Base-by-base conservation (phyloP, 2,113 vertebrate species). In the Anser brachyrhynchus region DNA sequence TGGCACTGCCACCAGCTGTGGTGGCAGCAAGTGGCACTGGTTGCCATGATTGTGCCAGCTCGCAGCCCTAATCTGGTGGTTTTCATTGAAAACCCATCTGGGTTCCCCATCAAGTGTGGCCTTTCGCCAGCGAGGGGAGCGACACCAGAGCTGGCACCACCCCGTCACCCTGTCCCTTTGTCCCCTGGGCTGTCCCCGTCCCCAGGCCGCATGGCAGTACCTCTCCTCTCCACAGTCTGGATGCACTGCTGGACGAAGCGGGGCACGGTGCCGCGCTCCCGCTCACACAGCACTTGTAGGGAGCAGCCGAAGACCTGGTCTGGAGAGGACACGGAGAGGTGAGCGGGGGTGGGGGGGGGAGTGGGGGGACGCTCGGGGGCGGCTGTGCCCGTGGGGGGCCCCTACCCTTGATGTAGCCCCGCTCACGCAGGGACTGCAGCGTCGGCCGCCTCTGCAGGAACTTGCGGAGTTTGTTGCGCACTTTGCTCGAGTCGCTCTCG, bases 231-330 rank as follows among this genome's bases (percentile, higher is more conserved):
- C 55, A 99, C 98, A 0, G 98, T 97, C 54, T 88, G 96, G 95
- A 99, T 98, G 94, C 99, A 99, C 89, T 99, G 98, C 84, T 98
- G 98, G 81, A 99, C 98, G 28, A 99, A 99, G 82, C 91, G 96
- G 0, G 99, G 99, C 65, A 99, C 98, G 0, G 97, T 98, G 55
- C 95, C 97, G 70, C 73, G 98, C 95, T 99, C 99, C 26, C 98
- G 98, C 33, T 97, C 97, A 2, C 99, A 99, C 87, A 99, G 97
- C 1, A 59, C 96, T 33, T 96, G 97, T 91, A 99, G 97, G 6
- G 98, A 90, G 84, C 99, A 99, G 58, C 99, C 99, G 44, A 99
- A 99, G 67, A 99, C 98, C 77, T 98, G 99, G 78, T 99, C 99
- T 99, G 86, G 57, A 84, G 51, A 94, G 72, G 67, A 89, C 64